Evolutionary conservation across 2,888 invertebrate species (phyloP).

Genomic region (Yponomeuta plumbellus): DNA sequence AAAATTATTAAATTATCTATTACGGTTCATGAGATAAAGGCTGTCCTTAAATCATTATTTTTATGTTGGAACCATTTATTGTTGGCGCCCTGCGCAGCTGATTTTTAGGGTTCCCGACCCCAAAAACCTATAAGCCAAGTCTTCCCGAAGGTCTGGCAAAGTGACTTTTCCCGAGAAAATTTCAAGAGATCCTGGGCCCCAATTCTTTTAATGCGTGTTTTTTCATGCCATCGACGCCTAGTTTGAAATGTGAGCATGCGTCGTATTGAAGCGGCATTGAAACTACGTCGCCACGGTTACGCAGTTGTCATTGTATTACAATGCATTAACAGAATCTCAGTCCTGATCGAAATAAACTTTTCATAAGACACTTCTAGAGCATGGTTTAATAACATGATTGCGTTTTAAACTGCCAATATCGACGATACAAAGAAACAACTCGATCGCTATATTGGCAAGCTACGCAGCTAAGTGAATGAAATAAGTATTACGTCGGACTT

Average conservation of each 20-base stretch:
- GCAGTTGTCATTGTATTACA: too few species aligned
- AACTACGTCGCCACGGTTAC: too few species aligned
- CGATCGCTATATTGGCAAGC: background rate
- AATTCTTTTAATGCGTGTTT: too few species aligned
- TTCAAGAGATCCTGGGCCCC: background rate
- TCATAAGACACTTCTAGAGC: background rate
- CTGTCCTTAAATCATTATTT: too few species aligned
- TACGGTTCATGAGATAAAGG: too few species aligned
- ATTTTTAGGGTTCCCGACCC: background rate
- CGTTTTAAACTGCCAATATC: background rate
- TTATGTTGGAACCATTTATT: too few species aligned
- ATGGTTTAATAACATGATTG: background rate
- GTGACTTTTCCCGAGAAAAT: background rate
- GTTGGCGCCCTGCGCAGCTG: too few species aligned
- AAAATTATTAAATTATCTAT: too few species aligned
- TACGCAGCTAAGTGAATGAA: background rate
- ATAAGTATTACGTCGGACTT: background rate
- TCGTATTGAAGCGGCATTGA: too few species aligned
- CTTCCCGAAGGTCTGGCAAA: background rate
- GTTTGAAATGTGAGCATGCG: too few species aligned
- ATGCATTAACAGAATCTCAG: too few species aligned
- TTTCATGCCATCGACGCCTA: too few species aligned
- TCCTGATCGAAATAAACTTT: background rate
- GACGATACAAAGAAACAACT: background rate
- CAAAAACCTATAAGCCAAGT: background rate